A percentile compares a stretch with the other conserved stretches of the same genome.
Evolutionary conservation across 2,113 vertebrate species (phyloP).

Genomic region (Myotis lucifugus): DNA sequence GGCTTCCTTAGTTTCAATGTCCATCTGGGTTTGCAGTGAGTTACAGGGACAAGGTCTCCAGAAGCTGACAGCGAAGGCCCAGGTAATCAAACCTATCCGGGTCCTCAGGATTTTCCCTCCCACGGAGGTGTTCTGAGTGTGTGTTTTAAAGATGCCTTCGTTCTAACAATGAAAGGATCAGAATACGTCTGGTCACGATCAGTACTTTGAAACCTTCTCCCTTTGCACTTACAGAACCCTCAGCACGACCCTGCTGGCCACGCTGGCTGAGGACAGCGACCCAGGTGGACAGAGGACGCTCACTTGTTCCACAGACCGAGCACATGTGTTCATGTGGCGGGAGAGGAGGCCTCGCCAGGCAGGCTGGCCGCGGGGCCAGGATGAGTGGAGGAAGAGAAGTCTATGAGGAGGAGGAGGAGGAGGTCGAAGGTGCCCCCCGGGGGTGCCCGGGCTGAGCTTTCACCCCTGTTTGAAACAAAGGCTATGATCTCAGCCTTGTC

Average conservation of each 20-base stretch:
- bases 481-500: neutral
- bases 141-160: neutral
- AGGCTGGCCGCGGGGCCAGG: neutral
- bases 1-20: neutral
- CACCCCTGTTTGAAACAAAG: neutral
- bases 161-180: neutral
- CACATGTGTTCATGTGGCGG: neutral
- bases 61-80: neutral
- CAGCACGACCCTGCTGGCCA: neutral
- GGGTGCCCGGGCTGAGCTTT: rapidly evolving
- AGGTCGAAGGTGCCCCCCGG: rapidly evolving
- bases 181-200: neutral
- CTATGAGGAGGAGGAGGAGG: neutral
- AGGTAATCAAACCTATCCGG: neutral
- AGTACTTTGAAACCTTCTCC: neutral
- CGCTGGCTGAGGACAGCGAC: neutral
- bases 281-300: neutral
- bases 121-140: neutral
- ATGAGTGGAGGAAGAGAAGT: neutral
- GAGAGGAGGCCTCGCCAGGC: neutral
- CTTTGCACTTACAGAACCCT: neutral
- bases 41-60: neutral
- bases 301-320: neutral
- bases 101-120: neutral
- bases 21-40: neutral